phyloP scores from a whole-genome alignment of 2,113 vertebrate genomes.

The Monopterus albus region DNA sequence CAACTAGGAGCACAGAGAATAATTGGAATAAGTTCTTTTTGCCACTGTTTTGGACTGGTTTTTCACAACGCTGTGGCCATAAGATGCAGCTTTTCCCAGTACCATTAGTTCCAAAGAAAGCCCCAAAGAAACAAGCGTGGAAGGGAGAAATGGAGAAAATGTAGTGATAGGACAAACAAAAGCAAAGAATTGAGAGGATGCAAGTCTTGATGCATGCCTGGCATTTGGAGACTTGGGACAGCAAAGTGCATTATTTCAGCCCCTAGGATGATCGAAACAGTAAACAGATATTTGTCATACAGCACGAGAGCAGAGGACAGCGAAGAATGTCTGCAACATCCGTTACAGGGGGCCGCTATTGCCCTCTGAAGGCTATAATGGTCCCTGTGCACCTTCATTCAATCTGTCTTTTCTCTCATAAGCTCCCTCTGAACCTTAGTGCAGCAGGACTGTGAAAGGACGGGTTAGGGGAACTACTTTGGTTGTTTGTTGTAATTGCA shows the following conservation, averaged over 20 bases:
- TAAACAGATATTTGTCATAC: constrained; percentile 70
- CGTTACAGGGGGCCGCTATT: constrained; percentile 39
- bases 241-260: constrained; percentile 65
- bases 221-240: constrained; percentile 48
- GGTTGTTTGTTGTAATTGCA: background rate
- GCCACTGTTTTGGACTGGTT: constrained; percentile 16
- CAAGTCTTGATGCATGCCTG: constrained; percentile 66
- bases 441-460: too few relatives aligned
- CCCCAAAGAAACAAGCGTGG: constrained; percentile 19
- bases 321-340: constrained; percentile 47
- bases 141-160: constrained; percentile 8
- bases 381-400: constrained; percentile 45
- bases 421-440: too few relatives aligned
- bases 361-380: constrained; percentile 60
- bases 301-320: constrained; percentile 52
- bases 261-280: constrained; percentile 55
- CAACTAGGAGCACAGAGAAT: constrained; percentile 33
- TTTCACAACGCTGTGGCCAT: constrained; percentile 35
- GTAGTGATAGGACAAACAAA: background rate
- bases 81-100: constrained; percentile 33
- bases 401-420: constrained; percentile 35
- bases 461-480: too few relatives aligned
- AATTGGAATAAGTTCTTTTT: constrained; percentile 47
- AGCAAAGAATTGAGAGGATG: constrained; percentile 29
- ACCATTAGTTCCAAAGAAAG: constrained; percentile 64